Evolutionary conservation across 1,140 invertebrate species (phyloP), one percentile per base, ranked within the genome.

Genomic region (Dufourea novaeangliae): DNA sequence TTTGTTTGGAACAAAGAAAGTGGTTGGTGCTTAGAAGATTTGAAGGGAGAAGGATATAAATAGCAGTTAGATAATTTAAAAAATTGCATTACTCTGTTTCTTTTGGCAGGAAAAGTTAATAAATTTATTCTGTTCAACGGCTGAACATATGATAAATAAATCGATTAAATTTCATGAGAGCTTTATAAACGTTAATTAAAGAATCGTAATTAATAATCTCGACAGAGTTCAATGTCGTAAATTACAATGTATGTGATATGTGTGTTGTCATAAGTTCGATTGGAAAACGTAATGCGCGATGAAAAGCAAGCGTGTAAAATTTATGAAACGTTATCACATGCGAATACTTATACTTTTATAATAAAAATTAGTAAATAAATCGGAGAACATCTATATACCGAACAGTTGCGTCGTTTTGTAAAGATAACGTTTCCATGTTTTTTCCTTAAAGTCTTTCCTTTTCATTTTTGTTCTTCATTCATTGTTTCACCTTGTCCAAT

Each of bases 341-440:
- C 25, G 22, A 63, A n/a, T 6, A 44, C 22, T 32, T 66, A 54
- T 10, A 75, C 8, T 74, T 75, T 68, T 75, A 44, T 67, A 75
- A 25, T 27, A 57, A 56, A 57, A 67, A n/a, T 67, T n/a, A 41
- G 12, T 4, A n/a, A 62, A 50, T 62, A 63, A 63, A 66, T 39
- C n/a, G n/a, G 10, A 41, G 2, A 39, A 39, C 39, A 62, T 59
- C 32, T 37, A 37, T 37, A 37, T 37, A 37, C 57, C 20, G 52
- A 56, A 27, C 22, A 22, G 2, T 22, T 20, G 4, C 20, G 56
- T 34, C 6, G 20, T 8, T n/a, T n/a, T n/a, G n/a, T n/a, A n/a
- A n/a, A n/a, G n/a, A n/a, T n/a, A n/a, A n/a, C n/a, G n/a, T n/a
- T n/a, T n/a, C n/a, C n/a, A n/a, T n/a, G n/a, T n/a, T n/a, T n/a